Evolutionary conservation across 2,113 vertebrate species (phyloP).

Genomic region (Phrynosoma blainvillii): DNA sequence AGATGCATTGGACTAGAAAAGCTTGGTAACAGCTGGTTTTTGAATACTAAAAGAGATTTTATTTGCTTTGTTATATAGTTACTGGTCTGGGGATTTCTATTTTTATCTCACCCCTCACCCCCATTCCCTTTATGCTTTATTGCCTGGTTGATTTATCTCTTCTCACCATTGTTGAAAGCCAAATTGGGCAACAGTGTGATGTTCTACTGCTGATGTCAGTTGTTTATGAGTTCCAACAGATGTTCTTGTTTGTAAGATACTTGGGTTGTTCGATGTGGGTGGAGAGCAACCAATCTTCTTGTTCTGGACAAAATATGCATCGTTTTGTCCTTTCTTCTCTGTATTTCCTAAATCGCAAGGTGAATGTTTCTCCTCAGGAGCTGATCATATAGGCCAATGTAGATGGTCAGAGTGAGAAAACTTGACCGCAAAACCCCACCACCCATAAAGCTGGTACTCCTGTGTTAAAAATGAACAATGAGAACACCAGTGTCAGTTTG

Average conservation of each 20-base stretch:
- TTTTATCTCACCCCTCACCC: neutral
- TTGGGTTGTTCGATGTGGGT: neutral
- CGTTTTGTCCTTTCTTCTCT: slow-evolving; percentile 50
- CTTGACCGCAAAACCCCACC: neutral
- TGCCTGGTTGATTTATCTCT: slow-evolving; percentile 71
- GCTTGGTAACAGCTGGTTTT: neutral
- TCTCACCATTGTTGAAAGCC: slow-evolving; percentile 49
- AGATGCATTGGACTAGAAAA: neutral
- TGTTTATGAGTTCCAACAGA: slow-evolving; percentile 59
- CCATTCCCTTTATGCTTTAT: slow-evolving; percentile 63
- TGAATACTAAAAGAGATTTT: slow-evolving; percentile 58
- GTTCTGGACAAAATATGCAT: neutral
- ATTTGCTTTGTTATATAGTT: slow-evolving; percentile 62
- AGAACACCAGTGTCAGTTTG: rapidly evolving
- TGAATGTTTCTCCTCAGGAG: slow-evolving; percentile 1
- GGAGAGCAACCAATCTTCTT: slow-evolving; percentile 7
- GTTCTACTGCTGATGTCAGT: slow-evolving; percentile 67
- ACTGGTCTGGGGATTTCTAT: slow-evolving; percentile 43
- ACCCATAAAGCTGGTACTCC: neutral
- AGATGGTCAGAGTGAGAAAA: rapidly evolving
- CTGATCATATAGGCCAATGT: neutral
- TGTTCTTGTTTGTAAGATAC: slow-evolving; percentile 66
- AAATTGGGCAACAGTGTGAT: slow-evolving; percentile 56
- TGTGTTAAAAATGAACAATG: neutral
- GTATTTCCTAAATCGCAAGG: slow-evolving; percentile 15